Conservation (phyloP, 1,140 invertebrate genomes). For the Cylas formicarius region DNA sequence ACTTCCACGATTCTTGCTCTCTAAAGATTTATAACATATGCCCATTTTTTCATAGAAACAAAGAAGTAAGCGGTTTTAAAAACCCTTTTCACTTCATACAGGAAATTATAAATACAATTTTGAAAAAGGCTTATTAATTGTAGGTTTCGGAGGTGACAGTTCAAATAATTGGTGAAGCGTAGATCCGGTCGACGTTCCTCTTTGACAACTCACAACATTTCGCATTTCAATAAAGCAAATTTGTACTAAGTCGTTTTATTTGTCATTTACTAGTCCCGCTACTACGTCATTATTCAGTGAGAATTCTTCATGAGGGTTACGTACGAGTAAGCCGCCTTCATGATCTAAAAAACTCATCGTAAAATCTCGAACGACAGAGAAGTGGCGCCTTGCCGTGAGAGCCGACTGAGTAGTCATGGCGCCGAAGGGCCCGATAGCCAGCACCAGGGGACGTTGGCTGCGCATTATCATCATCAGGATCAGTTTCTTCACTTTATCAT, state of each 20-base stretch:
- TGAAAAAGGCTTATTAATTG: not conserved
- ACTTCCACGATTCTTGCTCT: no score
- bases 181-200: not conserved
- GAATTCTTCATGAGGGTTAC: constrained; percentile 4
- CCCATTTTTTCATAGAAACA: no score
- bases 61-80: no score
- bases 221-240: not conserved
- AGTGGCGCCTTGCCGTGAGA: not conserved
- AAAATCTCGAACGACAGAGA: not conserved
- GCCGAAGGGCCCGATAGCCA: constrained; percentile 7
- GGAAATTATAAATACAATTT: no score
- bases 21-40: no score
- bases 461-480: constrained; percentile 7
- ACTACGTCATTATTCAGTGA: not conserved
- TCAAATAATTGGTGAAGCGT: not conserved
- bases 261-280: not conserved
- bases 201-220: not conserved
- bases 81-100: no score
- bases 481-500: not conserved
- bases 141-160: not conserved
- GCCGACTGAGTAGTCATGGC: constrained; percentile 5
- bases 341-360: constrained; percentile 1
- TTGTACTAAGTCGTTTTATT: not conserved
- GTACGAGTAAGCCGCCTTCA: constrained; percentile 9
- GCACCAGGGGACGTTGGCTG: constrained; percentile 1